phyloP scores from a whole-genome alignment of 2,113 vertebrate genomes.

The Apus apus region DNA sequence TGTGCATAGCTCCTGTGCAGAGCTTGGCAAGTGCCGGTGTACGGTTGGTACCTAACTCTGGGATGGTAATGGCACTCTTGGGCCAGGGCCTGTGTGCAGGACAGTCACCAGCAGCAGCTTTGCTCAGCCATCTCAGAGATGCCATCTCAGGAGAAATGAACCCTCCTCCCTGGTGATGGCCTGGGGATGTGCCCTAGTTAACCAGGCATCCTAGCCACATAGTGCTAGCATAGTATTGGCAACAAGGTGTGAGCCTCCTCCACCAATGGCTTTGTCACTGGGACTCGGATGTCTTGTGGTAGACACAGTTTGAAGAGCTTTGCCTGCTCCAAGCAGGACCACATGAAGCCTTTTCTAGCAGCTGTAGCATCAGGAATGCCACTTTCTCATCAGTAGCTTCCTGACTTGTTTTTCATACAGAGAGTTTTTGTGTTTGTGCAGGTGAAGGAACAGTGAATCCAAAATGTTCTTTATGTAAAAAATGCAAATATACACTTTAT shows the following conservation, averaged over 20 bases:
- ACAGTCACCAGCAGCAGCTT: neutral
- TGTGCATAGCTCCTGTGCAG: slow-evolving; percentile 22
- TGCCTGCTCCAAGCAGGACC: neutral
- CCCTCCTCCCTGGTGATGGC: neutral
- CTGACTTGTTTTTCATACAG: neutral
- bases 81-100: neutral
- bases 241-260: neutral
- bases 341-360: neutral
- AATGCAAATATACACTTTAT: slow-evolving; percentile 47
- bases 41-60: accelerated
- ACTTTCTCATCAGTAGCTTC: neutral
- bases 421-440: slow-evolving; percentile 9
- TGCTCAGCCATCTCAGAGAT: neutral
- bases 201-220: neutral
- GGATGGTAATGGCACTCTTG: accelerated
- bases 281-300: neutral
- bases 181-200: accelerated
- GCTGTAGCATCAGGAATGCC: accelerated
- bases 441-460: slow-evolving; percentile 36
- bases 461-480: slow-evolving; percentile 57
- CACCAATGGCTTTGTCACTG: neutral
- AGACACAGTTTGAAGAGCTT: neutral
- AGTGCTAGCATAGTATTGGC: too few species aligned
- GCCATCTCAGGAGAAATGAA: neutral
- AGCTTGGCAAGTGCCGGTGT: neutral